Base-by-base conservation (phyloP, 35 echinoderm and acorn worm genomes). In the Ophiothrix spiculata region DNA sequence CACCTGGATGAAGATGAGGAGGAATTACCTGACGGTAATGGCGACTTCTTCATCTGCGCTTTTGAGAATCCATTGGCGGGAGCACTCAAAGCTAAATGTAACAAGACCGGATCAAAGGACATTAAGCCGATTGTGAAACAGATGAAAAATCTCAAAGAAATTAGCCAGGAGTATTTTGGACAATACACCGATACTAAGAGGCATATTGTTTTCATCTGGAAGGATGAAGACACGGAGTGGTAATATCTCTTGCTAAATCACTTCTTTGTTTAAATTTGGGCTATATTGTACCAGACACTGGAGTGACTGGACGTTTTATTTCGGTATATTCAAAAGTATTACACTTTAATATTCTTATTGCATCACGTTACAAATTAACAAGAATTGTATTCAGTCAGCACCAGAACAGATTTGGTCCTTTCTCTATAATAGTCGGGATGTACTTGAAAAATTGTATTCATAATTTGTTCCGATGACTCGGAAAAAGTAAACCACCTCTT, bases 161-260 rank as follows among this genome's bases (percentile, higher is more conserved):
- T 6, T n/a, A 2, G 29, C 16, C 60, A 69, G 60, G 60, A 69
- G 3, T n/a, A 25, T 15, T 69, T 69, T 69, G 60, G 60, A 69
- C 25, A 69, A 25, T 69, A 69, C 60, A 69, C 17, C 3, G 6
- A n/a, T 12, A 28, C 16, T n/a, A 69, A 69, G 29, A 69, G 60
- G 60, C 60, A 69, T 69, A 4, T 69, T n/a, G 60, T 69, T 12
- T 69, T 69, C 60, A n/a, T 69, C 60, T 69, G 60, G 60, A 69
- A 69, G 23, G 60, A 69, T 69, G 60, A 69, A 25, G 60, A 69
- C 1, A 1, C 29, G 60, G 6, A 69, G 29, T 69, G 60, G 60
- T 69, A 69, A 28, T 25, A n/a, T n/a, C n/a, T n/a, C n/a, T n/a
- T n/a, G n/a, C n/a, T n/a, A n/a, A n/a, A n/a, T n/a, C 60, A 69